Evolutionary conservation across 2,113 vertebrate genomes (phyloP).

Genomic region (Balaenoptera acutorostrata): DNA sequence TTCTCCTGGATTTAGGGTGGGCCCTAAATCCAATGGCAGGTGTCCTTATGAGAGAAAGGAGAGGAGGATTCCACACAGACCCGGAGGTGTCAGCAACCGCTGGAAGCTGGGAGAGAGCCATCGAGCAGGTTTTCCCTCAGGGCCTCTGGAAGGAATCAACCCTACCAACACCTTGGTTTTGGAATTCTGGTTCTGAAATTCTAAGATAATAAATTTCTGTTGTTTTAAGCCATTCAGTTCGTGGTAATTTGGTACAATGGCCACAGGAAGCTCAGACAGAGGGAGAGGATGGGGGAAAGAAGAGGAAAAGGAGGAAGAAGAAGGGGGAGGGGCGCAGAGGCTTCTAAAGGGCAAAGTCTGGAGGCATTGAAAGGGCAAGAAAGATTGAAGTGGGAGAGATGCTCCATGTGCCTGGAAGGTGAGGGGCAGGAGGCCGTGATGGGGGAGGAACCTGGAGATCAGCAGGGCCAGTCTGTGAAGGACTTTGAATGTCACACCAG

Average conservation of each 20-base stretch:
- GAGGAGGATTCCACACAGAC: not conserved
- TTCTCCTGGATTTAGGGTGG: not conserved
- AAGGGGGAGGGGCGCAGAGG: too few relatives aligned
- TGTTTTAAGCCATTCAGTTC: not conserved
- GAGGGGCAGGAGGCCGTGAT: not conserved
- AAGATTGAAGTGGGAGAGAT: not conserved
- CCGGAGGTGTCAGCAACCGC: fast-evolving
- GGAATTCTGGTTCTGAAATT: not conserved
- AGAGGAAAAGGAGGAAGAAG: not conserved
- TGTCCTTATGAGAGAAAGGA: not conserved
- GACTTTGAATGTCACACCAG: not conserved
- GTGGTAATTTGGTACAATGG: not conserved
- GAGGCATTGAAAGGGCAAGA: not conserved
- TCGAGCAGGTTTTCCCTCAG: not conserved
- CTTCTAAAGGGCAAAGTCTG: not conserved
- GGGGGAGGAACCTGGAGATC: not conserved
- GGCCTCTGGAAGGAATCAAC: not conserved
- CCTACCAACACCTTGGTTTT: not conserved
- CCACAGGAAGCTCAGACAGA: not conserved
- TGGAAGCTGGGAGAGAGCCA: too few relatives aligned
- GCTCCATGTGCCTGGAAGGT: too few relatives aligned
- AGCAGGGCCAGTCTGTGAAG: too few relatives aligned
- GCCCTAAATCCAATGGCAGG: not conserved
- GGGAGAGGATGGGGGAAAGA: not conserved
- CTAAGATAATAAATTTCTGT: not conserved